A percentile compares a stretch with the other conserved stretches of the same genome.
Evolutionary conservation across 1,140 invertebrate genomes (phyloP).

Genomic region (Drosophila mayri): DNA sequence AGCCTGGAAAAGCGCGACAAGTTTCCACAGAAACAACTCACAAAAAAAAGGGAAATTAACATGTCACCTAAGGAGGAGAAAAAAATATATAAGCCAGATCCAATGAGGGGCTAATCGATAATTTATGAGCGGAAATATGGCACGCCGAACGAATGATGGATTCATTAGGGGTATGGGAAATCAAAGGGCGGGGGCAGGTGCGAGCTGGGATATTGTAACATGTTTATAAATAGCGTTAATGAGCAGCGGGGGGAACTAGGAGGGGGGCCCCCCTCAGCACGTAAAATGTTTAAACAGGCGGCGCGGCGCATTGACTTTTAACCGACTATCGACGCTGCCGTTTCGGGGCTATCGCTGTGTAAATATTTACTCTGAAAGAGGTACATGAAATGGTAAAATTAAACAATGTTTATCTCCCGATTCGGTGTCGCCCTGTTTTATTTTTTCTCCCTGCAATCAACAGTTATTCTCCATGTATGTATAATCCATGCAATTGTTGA

Average conservation of each 20-base stretch:
- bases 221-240: slow-evolving; percentile 81
- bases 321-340: slow-evolving; percentile 45
- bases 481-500: slow-evolving; percentile 17
- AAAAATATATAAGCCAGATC: slow-evolving; percentile 13
- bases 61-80: slow-evolving; percentile 50
- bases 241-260: slow-evolving; percentile 28
- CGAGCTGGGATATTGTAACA: slow-evolving; percentile 55
- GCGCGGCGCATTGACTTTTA: slow-evolving; percentile 68
- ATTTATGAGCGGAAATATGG: slow-evolving; percentile 76
- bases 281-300: slow-evolving; percentile 78
- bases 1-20: slow-evolving; percentile 48
- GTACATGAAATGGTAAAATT: slow-evolving; percentile 73
- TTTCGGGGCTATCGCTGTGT: slow-evolving; percentile 64
- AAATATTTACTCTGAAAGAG: slow-evolving; percentile 72
- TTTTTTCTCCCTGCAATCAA: slow-evolving; percentile 11
- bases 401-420: slow-evolving; percentile 65
- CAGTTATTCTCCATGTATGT: slow-evolving; percentile 4
- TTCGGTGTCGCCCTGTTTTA: not conserved
- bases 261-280: slow-evolving; percentile 6
- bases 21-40: slow-evolving; percentile 14
- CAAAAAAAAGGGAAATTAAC: slow-evolving; percentile 64
- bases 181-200: slow-evolving; percentile 7
- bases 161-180: slow-evolving; percentile 12
- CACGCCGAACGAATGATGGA: slow-evolving; percentile 47
- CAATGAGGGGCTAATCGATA: slow-evolving; percentile 69